Percentiles rank a stretch among this genome's conserved stretches.
These are phyloP conservation scores for Oreochromis niloticus DNA, from an alignment of 2,113 vertebrate genomes.

Conservation along the genomic window DNA sequence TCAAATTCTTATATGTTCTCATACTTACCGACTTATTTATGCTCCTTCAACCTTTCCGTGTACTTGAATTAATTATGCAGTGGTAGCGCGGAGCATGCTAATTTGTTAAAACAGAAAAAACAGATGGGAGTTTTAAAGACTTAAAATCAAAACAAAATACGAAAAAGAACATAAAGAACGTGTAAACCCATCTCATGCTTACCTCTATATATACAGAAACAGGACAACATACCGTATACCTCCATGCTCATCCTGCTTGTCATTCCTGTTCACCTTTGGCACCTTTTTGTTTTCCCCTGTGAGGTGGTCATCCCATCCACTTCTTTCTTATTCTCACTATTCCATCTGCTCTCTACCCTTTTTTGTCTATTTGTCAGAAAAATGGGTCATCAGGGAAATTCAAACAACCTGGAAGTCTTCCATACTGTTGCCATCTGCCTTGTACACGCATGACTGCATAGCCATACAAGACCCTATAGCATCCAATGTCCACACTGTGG, in stretches of 20 bases:
- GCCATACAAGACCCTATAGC: not conserved
- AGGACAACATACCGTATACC: not conserved
- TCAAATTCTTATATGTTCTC: not conserved
- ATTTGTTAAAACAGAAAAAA: not conserved
- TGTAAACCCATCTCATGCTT: not conserved
- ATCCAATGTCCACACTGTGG: not conserved
- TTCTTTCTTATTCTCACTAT: not conserved
- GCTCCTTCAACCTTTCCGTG: not conserved
- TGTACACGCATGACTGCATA: not conserved
- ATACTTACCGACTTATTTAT: not conserved
- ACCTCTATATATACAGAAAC: not conserved
- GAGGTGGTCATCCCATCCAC: not conserved
- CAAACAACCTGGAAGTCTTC: not conserved
- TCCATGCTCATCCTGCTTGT: not conserved
- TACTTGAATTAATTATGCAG: not conserved
- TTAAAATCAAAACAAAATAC: not conserved
- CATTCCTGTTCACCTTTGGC: not conserved
- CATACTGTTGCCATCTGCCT: not conserved
- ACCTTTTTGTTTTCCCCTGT: not conserved
- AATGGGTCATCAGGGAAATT: not conserved
- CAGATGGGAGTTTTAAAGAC: not conserved
- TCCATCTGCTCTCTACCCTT: not conserved
- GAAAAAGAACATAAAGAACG: not conserved
- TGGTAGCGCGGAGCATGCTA: not conserved
- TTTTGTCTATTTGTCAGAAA: conserved; percentile 2